Conservation (phyloP, 92 coral and sea anemone genomes). For the Porites rus region DNA sequence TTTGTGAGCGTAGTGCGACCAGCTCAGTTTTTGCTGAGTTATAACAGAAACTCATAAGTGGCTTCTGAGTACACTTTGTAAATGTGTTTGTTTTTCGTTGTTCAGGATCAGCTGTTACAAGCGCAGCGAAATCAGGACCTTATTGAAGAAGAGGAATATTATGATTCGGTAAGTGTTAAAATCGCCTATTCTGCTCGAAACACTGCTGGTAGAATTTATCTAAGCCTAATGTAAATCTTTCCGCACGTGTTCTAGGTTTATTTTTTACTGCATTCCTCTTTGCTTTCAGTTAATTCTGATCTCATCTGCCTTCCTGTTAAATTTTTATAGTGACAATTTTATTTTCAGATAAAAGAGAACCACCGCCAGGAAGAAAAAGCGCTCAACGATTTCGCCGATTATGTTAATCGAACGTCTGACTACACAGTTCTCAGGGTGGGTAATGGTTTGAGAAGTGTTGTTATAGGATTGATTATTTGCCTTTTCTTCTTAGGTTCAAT, state of each 20-base stretch:
- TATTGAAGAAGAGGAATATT: constrained; percentile 88
- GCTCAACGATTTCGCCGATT: constrained; percentile 83
- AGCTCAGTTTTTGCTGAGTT: not conserved
- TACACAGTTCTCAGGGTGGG: constrained; percentile 87
- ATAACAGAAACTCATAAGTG: too few relatives aligned
- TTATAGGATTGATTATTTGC: not conserved
- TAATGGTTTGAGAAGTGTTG: not conserved
- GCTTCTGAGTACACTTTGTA: too few relatives aligned
- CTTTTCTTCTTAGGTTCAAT: not conserved
- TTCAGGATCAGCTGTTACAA: constrained; percentile 80
- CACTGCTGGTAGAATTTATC: too few relatives aligned
- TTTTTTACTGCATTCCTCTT: too few relatives aligned
- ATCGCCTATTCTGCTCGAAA: not conserved
- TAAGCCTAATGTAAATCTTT: not conserved
- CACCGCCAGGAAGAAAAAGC: constrained; percentile 96
- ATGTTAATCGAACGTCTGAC: constrained; percentile 94
- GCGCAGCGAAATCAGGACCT: constrained; percentile 85
- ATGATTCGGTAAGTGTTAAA: constrained; percentile 72
- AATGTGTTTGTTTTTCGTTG: not conserved
- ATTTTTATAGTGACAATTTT: too few relatives aligned
- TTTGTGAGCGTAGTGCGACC: not conserved
- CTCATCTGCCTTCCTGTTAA: too few relatives aligned
- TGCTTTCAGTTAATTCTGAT: too few relatives aligned
- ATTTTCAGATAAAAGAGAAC: constrained; percentile 80
- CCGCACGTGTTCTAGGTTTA: too few relatives aligned